Conservation (phyloP, 1,140 invertebrate species). For the Magallana gigas region DNA sequence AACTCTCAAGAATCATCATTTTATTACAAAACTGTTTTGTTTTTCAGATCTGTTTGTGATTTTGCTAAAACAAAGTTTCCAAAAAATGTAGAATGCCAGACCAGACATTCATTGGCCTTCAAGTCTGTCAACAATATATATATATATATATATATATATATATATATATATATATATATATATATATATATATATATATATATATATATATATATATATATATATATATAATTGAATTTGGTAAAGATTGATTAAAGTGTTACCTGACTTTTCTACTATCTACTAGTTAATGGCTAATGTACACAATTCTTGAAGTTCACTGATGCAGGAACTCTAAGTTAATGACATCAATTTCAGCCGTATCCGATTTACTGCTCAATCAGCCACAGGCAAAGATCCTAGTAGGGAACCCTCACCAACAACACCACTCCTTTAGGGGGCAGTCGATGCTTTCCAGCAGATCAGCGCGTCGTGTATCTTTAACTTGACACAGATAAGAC, state of each 20-base stretch:
- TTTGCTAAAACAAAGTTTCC: conserved; percentile 77
- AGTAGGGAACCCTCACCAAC: conserved; percentile 80
- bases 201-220: too few relatives aligned
- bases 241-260: too few relatives aligned
- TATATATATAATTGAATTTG: too few relatives aligned
- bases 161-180: too few relatives aligned
- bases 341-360: conserved; percentile 64
- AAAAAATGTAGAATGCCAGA: conserved; percentile 76
- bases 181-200: too few relatives aligned
- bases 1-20: too few relatives aligned
- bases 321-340: not conserved
- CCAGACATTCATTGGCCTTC: conserved; percentile 78
- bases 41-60: conserved; percentile 75
- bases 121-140: too few relatives aligned
- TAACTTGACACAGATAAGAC: conserved; percentile 79
- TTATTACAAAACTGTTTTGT: not conserved
- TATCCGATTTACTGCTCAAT: conserved; percentile 75
- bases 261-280: too few relatives aligned
- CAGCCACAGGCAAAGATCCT: conserved; percentile 78
- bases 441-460: conserved; percentile 76
- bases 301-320: not conserved
- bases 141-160: too few relatives aligned
- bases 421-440: conserved; percentile 80
- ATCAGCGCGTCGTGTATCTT: conserved; percentile 74
- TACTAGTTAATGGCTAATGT: too few relatives aligned